Conservation (phyloP, 1,140 invertebrate genomes). For the Drosophila mojavensis region DNA sequence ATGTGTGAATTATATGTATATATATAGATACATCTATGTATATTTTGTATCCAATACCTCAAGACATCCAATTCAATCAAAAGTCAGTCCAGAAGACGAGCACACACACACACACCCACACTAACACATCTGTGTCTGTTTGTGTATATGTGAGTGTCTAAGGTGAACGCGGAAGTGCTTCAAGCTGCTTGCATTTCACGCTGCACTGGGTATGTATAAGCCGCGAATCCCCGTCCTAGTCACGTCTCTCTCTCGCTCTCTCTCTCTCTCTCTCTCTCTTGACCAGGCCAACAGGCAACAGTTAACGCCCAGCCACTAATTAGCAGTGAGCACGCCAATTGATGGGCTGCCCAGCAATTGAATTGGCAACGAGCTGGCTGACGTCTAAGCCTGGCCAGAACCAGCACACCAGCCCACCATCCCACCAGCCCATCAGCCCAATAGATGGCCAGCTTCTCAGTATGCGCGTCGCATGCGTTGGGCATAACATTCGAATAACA, state of each 20-base stretch:
- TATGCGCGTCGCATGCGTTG: slow-evolving; percentile 36
- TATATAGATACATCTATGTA: slow-evolving; percentile 6
- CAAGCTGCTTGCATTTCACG: slow-evolving; percentile 46
- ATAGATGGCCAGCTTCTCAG: slow-evolving; percentile 22
- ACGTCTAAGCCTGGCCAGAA: slow-evolving; percentile 2
- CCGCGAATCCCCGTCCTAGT: not conserved
- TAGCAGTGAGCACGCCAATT: slow-evolving; percentile 44
- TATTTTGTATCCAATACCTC: slow-evolving; percentile 1
- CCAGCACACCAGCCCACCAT: not conserved
- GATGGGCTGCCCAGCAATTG: slow-evolving; percentile 1
- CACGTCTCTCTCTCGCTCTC: not conserved
- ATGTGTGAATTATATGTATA: slow-evolving; percentile 4
- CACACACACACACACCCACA: not conserved
- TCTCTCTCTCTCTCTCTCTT: not conserved
- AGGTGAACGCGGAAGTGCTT: slow-evolving; percentile 47
- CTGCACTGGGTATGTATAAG: slow-evolving; percentile 36
- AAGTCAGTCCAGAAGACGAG: not conserved
- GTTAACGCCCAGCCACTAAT: slow-evolving; percentile 78
- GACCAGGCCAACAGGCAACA: slow-evolving; percentile 49
- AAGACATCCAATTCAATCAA: slow-evolving; percentile 2
- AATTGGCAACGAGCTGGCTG: not conserved
- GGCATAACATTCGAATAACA: slow-evolving; percentile 53
- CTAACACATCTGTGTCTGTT: not conserved
- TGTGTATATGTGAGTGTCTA: slow-evolving; percentile 2
- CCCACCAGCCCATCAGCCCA: not conserved